A percentile compares a stretch with the other conserved stretches of the same genome.
phyloP scores from a whole-genome alignment of 2,113 vertebrate species.

The Psettodes erumei region DNA sequence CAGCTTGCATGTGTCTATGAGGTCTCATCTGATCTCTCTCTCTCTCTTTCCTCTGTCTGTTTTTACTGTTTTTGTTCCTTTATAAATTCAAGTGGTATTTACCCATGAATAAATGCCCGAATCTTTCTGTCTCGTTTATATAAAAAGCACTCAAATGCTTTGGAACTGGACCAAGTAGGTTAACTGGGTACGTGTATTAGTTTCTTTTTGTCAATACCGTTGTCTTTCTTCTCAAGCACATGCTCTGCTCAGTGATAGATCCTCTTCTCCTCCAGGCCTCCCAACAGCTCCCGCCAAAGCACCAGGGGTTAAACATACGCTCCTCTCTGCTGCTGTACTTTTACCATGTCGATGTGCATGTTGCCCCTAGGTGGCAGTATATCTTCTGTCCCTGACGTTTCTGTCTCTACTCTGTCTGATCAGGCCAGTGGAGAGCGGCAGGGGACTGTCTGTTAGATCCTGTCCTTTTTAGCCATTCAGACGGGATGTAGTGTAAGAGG shows the following conservation, averaged over 20 bases:
- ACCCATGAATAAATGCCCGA: constrained; percentile 83
- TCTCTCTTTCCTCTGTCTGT: constrained; percentile 67
- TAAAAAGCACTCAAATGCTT: constrained; percentile 88
- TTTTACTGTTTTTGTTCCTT: constrained; percentile 63
- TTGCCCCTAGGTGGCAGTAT: constrained; percentile 76
- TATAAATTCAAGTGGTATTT: constrained; percentile 77
- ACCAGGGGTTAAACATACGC: constrained; percentile 64
- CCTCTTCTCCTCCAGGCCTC: constrained; percentile 74
- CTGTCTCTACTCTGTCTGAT: constrained; percentile 49
- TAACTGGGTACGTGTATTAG: constrained; percentile 85
- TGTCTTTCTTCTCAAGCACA: constrained; percentile 79
- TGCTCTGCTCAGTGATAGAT: constrained; percentile 81
- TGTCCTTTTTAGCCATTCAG: constrained; percentile 40
- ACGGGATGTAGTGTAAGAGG: constrained; percentile 23
- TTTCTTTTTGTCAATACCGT: constrained; percentile 84
- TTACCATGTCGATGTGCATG: constrained; percentile 77
- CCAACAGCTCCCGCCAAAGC: constrained; percentile 61
- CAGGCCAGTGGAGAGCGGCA: constrained; percentile 38
- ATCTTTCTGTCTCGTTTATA: constrained; percentile 86
- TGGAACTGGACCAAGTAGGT: constrained; percentile 88
- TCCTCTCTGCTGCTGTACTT: constrained; percentile 58
- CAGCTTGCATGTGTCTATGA: constrained; percentile 76
- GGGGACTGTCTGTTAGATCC: constrained; percentile 38
- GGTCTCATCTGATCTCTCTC: constrained; percentile 70
- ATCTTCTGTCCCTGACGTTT: constrained; percentile 65